phyloP scores from a whole-genome alignment of 2,888 invertebrate species.

The Acrobasis consociella region DNA sequence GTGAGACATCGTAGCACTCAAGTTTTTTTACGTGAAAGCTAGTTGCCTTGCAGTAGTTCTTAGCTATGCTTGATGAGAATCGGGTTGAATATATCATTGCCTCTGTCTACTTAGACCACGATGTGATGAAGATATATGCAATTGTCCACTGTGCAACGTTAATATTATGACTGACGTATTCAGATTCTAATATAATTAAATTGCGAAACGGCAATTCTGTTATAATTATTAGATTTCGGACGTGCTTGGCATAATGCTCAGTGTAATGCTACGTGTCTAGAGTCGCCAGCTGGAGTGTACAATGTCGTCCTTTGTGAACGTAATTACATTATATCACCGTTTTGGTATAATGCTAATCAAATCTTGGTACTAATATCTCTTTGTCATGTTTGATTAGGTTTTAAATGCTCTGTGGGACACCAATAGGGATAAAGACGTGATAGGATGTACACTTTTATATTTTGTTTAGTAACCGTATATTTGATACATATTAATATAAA shows the following conservation, averaged over 20 bases:
- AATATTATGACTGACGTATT: constrained; percentile 14
- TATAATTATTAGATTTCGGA: constrained; percentile 16
- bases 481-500: too few relatives aligned
- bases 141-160: neutral
- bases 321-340: constrained; percentile 18
- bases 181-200: constrained; percentile 8
- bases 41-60: too few relatives aligned
- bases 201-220: constrained; percentile 11
- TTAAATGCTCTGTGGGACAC: too few relatives aligned
- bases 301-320: constrained; percentile 20
- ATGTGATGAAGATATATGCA: neutral
- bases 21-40: too few relatives aligned
- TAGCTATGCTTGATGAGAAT: too few relatives aligned
- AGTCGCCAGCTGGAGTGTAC: neutral
- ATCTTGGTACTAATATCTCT: neutral
- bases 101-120: too few relatives aligned
- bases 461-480: too few relatives aligned
- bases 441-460: too few relatives aligned
- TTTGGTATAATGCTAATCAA: constrained; percentile 11
- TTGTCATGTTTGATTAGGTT: neutral
- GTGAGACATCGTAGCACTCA: too few relatives aligned
- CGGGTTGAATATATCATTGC: too few relatives aligned
- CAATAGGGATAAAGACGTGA: too few relatives aligned
- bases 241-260: constrained; percentile 23
- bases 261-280: constrained; percentile 21